phyloP scores from a whole-genome alignment of 1,140 invertebrate genomes.

The Temnothorax curvispinosus region DNA sequence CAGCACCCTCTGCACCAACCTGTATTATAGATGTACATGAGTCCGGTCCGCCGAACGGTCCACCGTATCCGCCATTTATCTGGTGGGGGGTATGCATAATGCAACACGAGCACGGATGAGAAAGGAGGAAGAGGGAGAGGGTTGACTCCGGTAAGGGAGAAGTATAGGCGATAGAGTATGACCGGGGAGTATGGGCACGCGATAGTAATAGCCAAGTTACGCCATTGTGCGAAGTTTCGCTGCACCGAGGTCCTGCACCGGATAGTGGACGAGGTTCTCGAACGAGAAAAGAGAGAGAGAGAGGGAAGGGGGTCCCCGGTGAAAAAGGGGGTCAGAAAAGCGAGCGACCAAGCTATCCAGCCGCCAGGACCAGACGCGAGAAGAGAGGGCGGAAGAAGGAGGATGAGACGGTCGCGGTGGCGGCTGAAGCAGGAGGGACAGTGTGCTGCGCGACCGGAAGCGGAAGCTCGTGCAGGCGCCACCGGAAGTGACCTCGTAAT shows the following conservation, averaged over 20 bases:
- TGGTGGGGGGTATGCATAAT: conserved; percentile 39
- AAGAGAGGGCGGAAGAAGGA: conserved; percentile 43
- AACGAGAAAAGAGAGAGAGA: not conserved
- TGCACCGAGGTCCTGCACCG: conserved; percentile 57
- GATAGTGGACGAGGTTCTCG: conserved; percentile 42
- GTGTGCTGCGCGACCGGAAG: conserved; percentile 80
- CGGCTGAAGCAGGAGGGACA: conserved; percentile 65
- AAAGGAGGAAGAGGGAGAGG: not conserved
- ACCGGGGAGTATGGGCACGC: conserved; percentile 57
- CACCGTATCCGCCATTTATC: conserved; percentile 60
- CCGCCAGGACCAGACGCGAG: conserved; percentile 27
- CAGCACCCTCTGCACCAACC: not conserved
- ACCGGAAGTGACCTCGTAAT: conserved; percentile 86
- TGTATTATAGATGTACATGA: conserved; percentile 62
- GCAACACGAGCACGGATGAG: conserved; percentile 60
- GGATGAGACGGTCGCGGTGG: conserved; percentile 39
- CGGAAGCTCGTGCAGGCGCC: conserved; percentile 85
- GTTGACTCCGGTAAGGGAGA: conserved; percentile 52
- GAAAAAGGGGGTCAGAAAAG: conserved; percentile 66
- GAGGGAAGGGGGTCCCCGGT: not conserved
- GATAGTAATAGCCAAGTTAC: conserved; percentile 82
- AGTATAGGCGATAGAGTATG: conserved; percentile 57
- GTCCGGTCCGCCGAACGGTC: conserved; percentile 57
- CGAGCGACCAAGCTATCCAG: conserved; percentile 38
- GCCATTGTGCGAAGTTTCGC: conserved; percentile 82